Evolutionary conservation across 2,888 invertebrate genomes (phyloP).

Genomic region (Amblyjoppa proteus): DNA sequence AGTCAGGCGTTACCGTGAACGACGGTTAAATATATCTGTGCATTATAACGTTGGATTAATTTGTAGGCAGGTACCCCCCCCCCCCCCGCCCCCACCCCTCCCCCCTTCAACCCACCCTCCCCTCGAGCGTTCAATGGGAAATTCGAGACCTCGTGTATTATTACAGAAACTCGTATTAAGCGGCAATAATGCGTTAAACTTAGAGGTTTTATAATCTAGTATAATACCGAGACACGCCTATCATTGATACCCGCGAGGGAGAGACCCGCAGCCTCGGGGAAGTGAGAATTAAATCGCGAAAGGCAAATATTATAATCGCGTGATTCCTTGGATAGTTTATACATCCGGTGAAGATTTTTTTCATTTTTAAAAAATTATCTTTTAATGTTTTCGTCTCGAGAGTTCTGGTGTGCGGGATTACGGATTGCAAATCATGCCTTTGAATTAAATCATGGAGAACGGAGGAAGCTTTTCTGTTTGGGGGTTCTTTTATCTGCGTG

Average conservation of each 20-base stretch:
- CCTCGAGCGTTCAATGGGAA: conserved; percentile 19
- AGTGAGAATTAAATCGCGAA: conserved; percentile 52
- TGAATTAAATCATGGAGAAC: neutral
- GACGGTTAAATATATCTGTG: conserved; percentile 57
- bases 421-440: neutral
- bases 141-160: conserved; percentile 49
- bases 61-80: conserved; percentile 25
- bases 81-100: neutral
- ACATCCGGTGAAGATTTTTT: conserved; percentile 32
- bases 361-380: neutral
- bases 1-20: conserved; percentile 52
- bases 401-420: neutral
- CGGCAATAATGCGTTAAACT: conserved; percentile 59
- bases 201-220: conserved; percentile 58
- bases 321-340: conserved; percentile 46
- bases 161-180: conserved; percentile 44
- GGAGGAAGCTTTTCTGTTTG: no score
- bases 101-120: no score
- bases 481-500: no score
- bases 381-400: neutral
- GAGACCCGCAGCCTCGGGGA: conserved; percentile 19
- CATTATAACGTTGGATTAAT: conserved; percentile 46
- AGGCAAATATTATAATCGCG: conserved; percentile 61
- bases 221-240: conserved; percentile 56
- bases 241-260: conserved; percentile 52